phyloP scores from a whole-genome alignment of 2,797 vertebrate genomes.

The Remorina albescens region DNA sequence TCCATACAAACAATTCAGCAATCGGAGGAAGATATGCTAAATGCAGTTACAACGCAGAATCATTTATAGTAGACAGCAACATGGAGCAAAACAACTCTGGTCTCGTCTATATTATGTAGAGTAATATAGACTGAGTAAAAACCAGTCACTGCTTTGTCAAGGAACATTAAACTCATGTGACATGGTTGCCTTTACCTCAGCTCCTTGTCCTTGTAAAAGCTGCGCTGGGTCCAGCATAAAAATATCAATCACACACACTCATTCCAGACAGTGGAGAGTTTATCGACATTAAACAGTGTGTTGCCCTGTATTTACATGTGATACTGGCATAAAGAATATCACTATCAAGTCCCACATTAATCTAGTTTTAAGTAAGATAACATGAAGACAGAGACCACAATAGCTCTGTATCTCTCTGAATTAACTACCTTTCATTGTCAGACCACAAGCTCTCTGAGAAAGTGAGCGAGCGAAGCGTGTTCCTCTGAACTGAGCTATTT shows the following conservation, averaged over 20 bases:
- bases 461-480: background rate
- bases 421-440: conserved; percentile 38
- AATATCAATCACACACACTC: conserved; percentile 58
- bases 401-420: conserved; percentile 16
- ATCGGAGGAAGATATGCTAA: conserved; percentile 49
- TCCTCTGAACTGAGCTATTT: conserved; percentile 17
- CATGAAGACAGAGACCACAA: conserved; percentile 23
- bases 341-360: conserved; percentile 31
- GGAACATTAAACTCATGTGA: conserved; percentile 68
- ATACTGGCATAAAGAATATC: conserved; percentile 37
- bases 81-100: conserved; percentile 50
- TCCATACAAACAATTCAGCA: conserved; percentile 70
- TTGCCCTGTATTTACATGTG: conserved; percentile 40
- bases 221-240: conserved; percentile 42
- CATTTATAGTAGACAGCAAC: conserved; percentile 69
- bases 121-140: too few species aligned
- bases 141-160: conserved; percentile 65
- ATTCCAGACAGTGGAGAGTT: conserved; percentile 42
- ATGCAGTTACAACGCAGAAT: conserved; percentile 59
- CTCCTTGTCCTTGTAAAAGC: conserved; percentile 67
- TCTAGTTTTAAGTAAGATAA: conserved; percentile 36
- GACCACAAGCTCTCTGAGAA: conserved; percentile 19
- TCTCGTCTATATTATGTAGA: conserved; percentile 66
- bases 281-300: conserved; percentile 36
- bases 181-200: conserved; percentile 63